Base-by-base conservation (phyloP, 2,888 invertebrate species). In the Clistopyga incitator region DNA sequence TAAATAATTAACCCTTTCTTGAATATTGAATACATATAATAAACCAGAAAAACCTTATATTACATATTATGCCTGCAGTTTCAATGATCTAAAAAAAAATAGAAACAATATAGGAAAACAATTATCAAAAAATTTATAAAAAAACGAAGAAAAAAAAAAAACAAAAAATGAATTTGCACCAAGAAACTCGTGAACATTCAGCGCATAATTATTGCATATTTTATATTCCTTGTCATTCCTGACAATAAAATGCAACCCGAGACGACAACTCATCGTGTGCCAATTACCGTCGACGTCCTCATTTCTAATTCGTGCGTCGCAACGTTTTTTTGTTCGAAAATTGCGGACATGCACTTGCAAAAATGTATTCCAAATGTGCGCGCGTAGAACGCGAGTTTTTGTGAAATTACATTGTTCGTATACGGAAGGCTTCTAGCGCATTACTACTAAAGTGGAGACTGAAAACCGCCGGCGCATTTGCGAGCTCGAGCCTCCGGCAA, bases 401-500 rank as follows among this genome's bases (percentile, higher is more conserved):
- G 13, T 13, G 6, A 11, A 34, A 70, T 61, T 71, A 78, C 42
- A 68, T 47, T 59, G 56, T 80, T 79, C 52, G 10, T 45, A 54
- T 42, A 42, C 38, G 8, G 42, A 68, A 65, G 45, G 45, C 52
- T 74, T 61, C 25, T n/a, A 59, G 29, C 38, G 61, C 34, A 61
- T 18, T 47, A 42, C 13, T 67, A 23, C 52, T 34, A 52, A 56
- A 76, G 65, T 45, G 76, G 45, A 56, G 76, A 67, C 56, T 45
- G 64, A 64, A 76, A 76, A 76, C 42, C 67, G 65, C 52, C 47
- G 47, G 34, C 56, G 45, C 34, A n/a, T 42, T 56, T 42, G 25
- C 56, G 45, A 2, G 45, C 64, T 72, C 59, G 67, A 54, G 67
- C 72, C 71, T 56, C 65, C 65, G 72, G 78, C 65, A 80, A 80